Percentiles rank a stretch among this genome's conserved stretches.
phyloP scores from a whole-genome alignment of 2,888 invertebrate genomes.

The Amblyjoppa proteus region DNA sequence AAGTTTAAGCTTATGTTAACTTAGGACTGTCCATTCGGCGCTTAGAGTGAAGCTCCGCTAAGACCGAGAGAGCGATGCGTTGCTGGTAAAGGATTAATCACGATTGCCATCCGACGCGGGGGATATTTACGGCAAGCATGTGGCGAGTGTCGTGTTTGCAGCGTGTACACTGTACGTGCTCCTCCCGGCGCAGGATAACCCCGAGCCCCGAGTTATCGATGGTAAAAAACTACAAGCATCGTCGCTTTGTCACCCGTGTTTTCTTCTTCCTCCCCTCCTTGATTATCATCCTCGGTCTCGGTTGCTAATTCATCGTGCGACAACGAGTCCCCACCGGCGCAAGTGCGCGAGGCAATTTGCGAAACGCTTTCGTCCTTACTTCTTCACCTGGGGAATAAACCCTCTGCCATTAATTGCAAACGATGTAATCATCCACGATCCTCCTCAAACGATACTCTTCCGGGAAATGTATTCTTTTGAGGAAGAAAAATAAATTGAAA shows the following conservation, averaged over 20 bases:
- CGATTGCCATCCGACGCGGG: slow-evolving; percentile 33
- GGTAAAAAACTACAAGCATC: slow-evolving; percentile 16
- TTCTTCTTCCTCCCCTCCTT: not conserved
- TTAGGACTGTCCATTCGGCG: too few relatives aligned
- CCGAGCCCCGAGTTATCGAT: not conserved
- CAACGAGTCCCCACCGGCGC: slow-evolving; percentile 16
- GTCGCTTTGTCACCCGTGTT: slow-evolving; percentile 10
- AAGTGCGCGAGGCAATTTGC: not conserved
- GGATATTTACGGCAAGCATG: slow-evolving; percentile 56
- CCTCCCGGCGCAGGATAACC: not conserved
- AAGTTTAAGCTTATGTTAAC: too few relatives aligned
- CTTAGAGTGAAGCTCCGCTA: not conserved
- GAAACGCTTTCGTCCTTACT: not conserved
- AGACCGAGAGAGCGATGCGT: not conserved
- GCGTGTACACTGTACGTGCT: not conserved
- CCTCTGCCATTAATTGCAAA: slow-evolving; percentile 6
- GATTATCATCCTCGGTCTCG: slow-evolving; percentile 1
- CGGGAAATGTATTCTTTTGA: not conserved
- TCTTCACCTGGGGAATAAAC: not conserved
- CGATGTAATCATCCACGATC: slow-evolving; percentile 14
- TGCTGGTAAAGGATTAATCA: slow-evolving; percentile 36
- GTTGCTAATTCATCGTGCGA: slow-evolving; percentile 42
- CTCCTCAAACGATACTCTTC: not conserved
- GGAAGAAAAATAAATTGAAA: not conserved
- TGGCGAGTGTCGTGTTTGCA: slow-evolving; percentile 39